Evolutionary conservation across 1,140 invertebrate species (phyloP), one percentile per base, ranked within the genome.

Genomic region (Drosophila ogumai): DNA sequence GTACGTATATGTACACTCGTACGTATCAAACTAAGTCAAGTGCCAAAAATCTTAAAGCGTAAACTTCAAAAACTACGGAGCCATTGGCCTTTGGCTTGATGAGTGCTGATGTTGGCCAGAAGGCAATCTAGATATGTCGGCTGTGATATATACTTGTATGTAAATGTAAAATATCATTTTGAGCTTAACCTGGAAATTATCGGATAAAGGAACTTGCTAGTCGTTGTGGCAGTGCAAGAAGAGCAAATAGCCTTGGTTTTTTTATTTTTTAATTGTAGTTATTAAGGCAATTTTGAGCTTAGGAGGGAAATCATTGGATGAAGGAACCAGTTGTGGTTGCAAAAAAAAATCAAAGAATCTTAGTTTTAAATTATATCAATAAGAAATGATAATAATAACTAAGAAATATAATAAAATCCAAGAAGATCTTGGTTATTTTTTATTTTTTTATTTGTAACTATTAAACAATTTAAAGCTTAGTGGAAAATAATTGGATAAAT

Each of bases 31-130:
- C 54, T 72, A 64, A 86, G 68, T 72, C 74, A 86, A 81, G 82
- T 82, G 82, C 82, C 84, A 74, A 88, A 86, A 88, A 84, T 77
- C 68, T 61, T 10, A 36, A 54, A 81, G 75, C 75, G 81, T 61
- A 76, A 79, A 79, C 59, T 75, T 75, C 57, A 44, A 64, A 46
- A 25, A 17, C 43, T 5, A 28, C 59, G 41, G 17, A 63, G 52
- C 52, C 56, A 60, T 22, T 65, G 40, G 40, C 56, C 57, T 76
- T 76, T 55, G 36, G 34, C 47, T 57, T 75, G 73, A 75, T 57
- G 72, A 40, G 60, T 75, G 52, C 73, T 50, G 52, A 50, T 49
- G 8, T 49, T 44, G 31, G 31, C 25, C 64, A 41, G 34, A 41
- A 47, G 67, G 17, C 47, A 55, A 69, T 71, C 67, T 67, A 71